Conservation (phyloP, 2,113 vertebrate genomes). For the Dipodomys spectabilis region DNA sequence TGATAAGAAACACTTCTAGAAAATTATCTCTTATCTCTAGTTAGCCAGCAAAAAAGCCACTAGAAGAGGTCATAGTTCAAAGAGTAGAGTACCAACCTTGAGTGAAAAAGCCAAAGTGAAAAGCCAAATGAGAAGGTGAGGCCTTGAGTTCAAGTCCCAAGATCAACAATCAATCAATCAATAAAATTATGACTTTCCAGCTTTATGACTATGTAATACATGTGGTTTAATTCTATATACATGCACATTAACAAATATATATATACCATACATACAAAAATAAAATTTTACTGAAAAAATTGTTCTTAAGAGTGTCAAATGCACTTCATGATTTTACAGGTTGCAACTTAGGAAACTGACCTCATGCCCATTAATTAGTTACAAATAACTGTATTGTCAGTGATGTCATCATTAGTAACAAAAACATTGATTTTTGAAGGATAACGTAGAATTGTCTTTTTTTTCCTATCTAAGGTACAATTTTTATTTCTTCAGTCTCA, state of each 20-base stretch:
- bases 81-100: too few relatives aligned
- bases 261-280: not conserved
- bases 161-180: too few relatives aligned
- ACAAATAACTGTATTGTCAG: not conserved
- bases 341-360: not conserved
- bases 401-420: too few relatives aligned
- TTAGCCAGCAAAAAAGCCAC: too few relatives aligned
- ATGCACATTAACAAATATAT: not conserved
- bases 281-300: conserved; percentile 14
- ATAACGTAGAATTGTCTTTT: not conserved
- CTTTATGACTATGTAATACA: conserved; percentile 10
- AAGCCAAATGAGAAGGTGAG: too few relatives aligned
- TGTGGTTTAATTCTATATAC: not conserved
- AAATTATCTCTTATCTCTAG: not conserved
- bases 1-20: conserved; percentile 12
- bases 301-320: not conserved
- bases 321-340: not conserved
- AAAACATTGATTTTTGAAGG: not conserved
- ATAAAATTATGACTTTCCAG: not conserved
- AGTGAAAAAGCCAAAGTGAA: too few relatives aligned
- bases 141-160: too few relatives aligned
- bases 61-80: too few relatives aligned
- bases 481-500: not conserved
- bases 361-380: not conserved
- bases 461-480: not conserved